Base-by-base conservation (phyloP, 2,113 vertebrate species). In the Caloenas nicobarica region DNA sequence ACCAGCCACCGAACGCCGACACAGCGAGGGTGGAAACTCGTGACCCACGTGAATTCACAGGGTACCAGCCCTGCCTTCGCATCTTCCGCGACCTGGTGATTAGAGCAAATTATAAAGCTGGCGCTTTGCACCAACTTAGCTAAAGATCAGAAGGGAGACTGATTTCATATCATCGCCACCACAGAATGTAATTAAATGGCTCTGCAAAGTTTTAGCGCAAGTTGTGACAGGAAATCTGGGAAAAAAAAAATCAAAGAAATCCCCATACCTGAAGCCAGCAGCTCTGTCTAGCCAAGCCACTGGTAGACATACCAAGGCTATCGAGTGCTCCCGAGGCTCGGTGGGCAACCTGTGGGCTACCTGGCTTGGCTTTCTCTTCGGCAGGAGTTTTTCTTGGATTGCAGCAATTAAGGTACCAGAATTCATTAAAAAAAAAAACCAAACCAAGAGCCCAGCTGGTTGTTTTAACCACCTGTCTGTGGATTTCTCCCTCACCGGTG, bases 71-170 rank as follows among this genome's bases (percentile, higher is more conserved):
- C 93, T 90, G 50, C 76, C 91, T 64, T 65, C 4, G 1, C 91
- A 90, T 73, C 86, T 65, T 34, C 79, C 1, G 0, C 0, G 12
- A 71, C 84, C 38, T 11, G 40, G 15, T 28, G 93, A 89, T 94
- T 65, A 88, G 26, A 64, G 78, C 88, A 85, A 93, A 95, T 95
- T 88, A 93, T 15, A 80, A 46, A 94, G 54, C 71, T 0, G 11
- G 62, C 44, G 79, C 88, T 86, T 82, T 82, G 85, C 88, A 83
- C 90, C 79, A 65, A 53, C 54, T 68, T 53, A 61, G 81, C 48
- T 29, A 16, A 87, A 88, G 93, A 96, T 91, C 66, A 93, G 95
- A 95, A 85, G 68, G 79, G 74, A 96, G 93, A 79, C 78, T 91
- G 51, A 82, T 94, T 97, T 93, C 85, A n/a, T 69, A 79, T 96